A percentile compares a stretch with the other conserved stretches of the same genome.
These are phyloP conservation scores for Cathartes aura DNA, from an alignment of 2,113 vertebrate genomes.

Conservation along the genomic window DNA sequence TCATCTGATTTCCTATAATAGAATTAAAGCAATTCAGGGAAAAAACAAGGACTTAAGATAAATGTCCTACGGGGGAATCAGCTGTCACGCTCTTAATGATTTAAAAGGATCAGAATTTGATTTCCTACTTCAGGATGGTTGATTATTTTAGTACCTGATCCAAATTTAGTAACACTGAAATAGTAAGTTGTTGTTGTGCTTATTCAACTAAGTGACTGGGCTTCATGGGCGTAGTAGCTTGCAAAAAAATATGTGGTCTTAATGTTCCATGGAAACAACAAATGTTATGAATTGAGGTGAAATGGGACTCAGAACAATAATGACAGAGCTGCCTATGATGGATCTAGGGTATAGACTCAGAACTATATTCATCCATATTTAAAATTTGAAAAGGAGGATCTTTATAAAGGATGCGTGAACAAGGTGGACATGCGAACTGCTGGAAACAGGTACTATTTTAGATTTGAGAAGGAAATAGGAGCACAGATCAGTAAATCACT, in stretches of 20 bases:
- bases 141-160: not conserved
- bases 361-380: not conserved
- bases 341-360: not conserved
- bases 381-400: not conserved
- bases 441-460: not conserved
- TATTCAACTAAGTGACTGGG: not conserved
- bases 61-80: not conserved
- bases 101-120: not conserved
- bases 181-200: not conserved
- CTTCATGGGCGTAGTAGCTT: not conserved
- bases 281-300: not conserved
- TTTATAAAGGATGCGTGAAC: not conserved
- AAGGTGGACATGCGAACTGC: not conserved
- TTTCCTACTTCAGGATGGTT: not conserved
- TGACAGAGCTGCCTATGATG: not conserved
- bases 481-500: not conserved
- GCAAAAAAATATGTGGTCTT: not conserved
- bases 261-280: not conserved
- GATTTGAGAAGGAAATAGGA: not conserved
- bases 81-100: not conserved
- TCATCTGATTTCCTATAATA: not conserved
- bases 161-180: not conserved
- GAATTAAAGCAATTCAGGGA: not conserved
- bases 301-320: not conserved
- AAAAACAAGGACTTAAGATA: not conserved